Conservation (phyloP, 2,113 vertebrate genomes). For the Caracal caracal region DNA sequence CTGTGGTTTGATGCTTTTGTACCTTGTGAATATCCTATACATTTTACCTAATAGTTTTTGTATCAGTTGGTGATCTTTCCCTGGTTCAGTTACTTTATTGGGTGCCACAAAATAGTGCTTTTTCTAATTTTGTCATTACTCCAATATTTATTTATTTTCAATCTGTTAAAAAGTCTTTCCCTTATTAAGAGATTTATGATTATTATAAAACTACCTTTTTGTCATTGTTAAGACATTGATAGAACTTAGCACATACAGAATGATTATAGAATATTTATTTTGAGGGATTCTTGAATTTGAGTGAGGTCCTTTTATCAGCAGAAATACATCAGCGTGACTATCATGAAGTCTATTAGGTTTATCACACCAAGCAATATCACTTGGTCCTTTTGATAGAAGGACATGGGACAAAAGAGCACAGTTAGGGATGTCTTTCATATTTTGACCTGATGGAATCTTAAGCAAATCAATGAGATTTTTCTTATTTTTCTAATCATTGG, state of each 20-base stretch:
- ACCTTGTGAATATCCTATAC: not conserved
- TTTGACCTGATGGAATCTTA: slow-evolving; percentile 5
- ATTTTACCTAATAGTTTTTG: not conserved
- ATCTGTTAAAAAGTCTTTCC: not conserved
- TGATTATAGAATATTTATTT: not conserved
- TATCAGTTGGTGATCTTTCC: not conserved
- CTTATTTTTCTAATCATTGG: not conserved
- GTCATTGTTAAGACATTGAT: not conserved
- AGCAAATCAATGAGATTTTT: not conserved
- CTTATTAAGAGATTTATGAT: not conserved
- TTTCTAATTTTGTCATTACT: slow-evolving; percentile 1
- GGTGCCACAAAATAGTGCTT: not conserved
- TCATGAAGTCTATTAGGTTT: not conserved
- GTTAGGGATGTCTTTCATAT: not conserved
- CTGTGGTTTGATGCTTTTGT: not conserved
- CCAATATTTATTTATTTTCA: not conserved
- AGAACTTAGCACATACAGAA: not conserved
- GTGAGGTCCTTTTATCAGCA: not conserved
- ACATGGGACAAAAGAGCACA: not conserved
- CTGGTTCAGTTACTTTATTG: not conserved
- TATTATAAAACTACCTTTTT: not conserved
- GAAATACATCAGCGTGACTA: not conserved
- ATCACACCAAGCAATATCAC: not conserved
- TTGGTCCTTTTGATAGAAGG: not conserved
- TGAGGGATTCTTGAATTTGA: not conserved